Conservation (phyloP, 2,113 vertebrate species). For the Mobula hypostoma region DNA sequence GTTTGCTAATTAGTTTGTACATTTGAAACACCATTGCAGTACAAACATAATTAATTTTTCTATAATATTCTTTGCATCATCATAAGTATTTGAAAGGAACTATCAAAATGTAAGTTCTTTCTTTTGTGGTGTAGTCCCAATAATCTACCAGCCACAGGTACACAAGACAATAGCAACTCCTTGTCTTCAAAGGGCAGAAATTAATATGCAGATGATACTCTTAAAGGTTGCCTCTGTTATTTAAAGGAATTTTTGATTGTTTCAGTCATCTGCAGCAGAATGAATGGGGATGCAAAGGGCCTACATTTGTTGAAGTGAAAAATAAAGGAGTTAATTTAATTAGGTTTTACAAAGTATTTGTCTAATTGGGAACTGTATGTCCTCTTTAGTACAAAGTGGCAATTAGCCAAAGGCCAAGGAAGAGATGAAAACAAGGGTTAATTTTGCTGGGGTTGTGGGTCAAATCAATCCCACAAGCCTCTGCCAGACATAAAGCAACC, state of each 20-base stretch:
- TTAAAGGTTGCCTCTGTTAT: neutral
- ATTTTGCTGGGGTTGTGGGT: neutral
- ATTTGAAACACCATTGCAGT: neutral
- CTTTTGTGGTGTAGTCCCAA: neutral
- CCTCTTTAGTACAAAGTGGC: neutral
- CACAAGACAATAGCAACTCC: neutral
- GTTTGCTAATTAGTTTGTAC: neutral
- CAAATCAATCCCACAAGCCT: neutral
- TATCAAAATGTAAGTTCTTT: neutral
- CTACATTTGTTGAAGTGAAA: neutral
- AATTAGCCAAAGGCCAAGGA: neutral
- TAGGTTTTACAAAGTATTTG: neutral
- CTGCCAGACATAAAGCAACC: neutral
- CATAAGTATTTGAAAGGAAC: neutral
- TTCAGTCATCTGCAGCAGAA: neutral
- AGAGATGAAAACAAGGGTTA: neutral
- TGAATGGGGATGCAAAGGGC: neutral
- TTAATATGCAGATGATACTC: neutral
- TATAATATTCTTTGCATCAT: neutral
- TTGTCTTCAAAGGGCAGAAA: neutral
- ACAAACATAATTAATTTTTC: neutral
- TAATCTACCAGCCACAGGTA: neutral
- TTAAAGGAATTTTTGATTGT: neutral
- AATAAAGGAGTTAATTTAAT: neutral
- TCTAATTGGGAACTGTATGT: neutral